phyloP scores from a whole-genome alignment of 2,797 vertebrate species.

The Channa striata region DNA sequence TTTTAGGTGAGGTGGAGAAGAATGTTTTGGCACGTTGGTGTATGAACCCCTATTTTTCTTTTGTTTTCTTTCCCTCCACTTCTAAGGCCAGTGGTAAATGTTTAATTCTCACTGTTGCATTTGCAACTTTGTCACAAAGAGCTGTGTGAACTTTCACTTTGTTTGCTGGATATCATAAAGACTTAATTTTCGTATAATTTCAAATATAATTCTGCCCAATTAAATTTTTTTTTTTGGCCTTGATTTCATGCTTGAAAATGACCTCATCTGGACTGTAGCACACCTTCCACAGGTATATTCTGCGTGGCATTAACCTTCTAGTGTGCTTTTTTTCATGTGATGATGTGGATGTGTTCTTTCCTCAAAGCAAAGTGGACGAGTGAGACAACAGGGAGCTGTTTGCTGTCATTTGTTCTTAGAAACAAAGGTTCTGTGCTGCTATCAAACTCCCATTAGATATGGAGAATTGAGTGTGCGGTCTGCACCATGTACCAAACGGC shows the following conservation, averaged over 20 bases:
- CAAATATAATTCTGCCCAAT: constrained; percentile 1
- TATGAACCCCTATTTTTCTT: constrained; percentile 48
- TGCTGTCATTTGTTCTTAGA: constrained; percentile 79
- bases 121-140: constrained; percentile 23
- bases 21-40: constrained; percentile 37
- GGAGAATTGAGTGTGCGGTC: constrained; percentile 84
- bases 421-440: constrained; percentile 83
- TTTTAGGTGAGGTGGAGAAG: constrained; percentile 59
- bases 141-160: constrained; percentile 27
- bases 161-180: constrained; percentile 12
- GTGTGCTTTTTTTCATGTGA: constrained; percentile 32
- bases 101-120: constrained; percentile 19
- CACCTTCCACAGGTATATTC: constrained; percentile 48
- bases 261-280: neutral
- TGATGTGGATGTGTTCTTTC: constrained; percentile 50
- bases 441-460: constrained; percentile 88
- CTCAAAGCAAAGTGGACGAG: constrained; percentile 72
- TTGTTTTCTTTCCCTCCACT: constrained; percentile 14
- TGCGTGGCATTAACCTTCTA: constrained; percentile 43
- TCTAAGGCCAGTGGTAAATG: constrained; percentile 15
- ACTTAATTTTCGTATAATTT: constrained; percentile 5
- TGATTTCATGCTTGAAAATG: constrained; percentile 6
- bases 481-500: constrained; percentile 79
- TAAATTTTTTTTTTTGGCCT: constrained; percentile 20
- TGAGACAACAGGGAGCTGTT: constrained; percentile 68